phyloP scores from a whole-genome alignment of 2,113 vertebrate species.

The Copsychus sechellarum region DNA sequence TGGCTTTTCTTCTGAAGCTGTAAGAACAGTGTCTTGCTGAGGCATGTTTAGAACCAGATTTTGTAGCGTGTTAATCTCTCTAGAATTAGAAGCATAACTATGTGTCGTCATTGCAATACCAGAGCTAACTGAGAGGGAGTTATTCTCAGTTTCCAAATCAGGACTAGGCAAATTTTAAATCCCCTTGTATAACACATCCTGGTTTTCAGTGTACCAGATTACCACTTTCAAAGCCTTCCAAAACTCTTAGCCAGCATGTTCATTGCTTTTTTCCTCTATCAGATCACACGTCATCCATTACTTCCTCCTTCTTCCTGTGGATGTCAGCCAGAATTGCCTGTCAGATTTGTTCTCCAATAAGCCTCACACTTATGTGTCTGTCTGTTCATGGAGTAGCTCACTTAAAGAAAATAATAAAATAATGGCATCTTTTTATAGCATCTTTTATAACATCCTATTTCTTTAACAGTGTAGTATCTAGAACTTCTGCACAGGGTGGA shows the following conservation, averaged over 20 bases:
- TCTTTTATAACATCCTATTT: neutral
- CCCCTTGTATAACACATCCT: neutral
- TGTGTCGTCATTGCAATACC: fast-evolving
- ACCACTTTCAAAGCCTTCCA: neutral
- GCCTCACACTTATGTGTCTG: neutral
- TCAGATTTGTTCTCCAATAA: neutral
- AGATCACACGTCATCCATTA: neutral
- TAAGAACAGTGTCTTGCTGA: neutral
- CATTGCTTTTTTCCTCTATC: neutral
- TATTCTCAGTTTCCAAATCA: neutral
- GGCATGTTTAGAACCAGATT: neutral
- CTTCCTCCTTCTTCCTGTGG: neutral
- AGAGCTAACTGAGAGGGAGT: neutral
- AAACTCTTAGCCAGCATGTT: neutral
- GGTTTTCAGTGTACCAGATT: neutral
- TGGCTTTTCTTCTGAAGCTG: neutral
- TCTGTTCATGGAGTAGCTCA: neutral
- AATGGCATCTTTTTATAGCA: neutral
- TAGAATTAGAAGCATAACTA: neutral
- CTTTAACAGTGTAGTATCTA: neutral
- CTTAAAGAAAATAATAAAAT: neutral
- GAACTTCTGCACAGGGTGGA: neutral
- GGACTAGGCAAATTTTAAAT: neutral
- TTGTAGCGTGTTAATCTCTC: neutral
- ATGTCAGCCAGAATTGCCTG: neutral